These are phyloP conservation scores for Pipa parva DNA, from an alignment of 2,113 vertebrate species.

Conservation along the genomic window DNA sequence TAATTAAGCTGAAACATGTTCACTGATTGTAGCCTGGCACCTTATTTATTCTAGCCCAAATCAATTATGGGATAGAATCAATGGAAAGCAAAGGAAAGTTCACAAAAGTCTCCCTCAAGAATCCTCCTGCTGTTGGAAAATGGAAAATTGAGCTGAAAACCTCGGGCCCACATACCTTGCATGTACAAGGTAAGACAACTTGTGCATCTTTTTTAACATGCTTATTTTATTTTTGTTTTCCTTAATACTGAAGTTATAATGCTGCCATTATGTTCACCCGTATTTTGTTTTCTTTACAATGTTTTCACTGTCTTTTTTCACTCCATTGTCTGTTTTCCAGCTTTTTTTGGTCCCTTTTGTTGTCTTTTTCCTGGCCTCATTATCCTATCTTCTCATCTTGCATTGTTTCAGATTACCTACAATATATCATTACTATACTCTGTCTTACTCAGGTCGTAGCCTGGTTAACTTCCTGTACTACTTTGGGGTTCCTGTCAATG, in stretches of 20 bases:
- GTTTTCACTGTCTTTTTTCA: not conserved
- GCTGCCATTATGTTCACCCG: too few species aligned
- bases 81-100: slow-evolving; percentile 63
- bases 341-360: not conserved
- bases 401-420: too few species aligned
- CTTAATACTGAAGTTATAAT: too few species aligned
- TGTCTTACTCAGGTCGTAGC: slow-evolving; percentile 62
- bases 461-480: slow-evolving; percentile 76
- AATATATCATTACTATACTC: too few species aligned
- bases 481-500: slow-evolving; percentile 68
- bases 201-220: too few species aligned
- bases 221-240: too few species aligned
- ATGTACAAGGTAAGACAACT: slow-evolving; percentile 66
- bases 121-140: slow-evolving; percentile 59
- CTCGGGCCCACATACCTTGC: slow-evolving; percentile 58
- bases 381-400: not conserved
- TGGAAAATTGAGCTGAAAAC: slow-evolving; percentile 65
- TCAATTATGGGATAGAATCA: too few species aligned
- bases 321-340: too few species aligned
- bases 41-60: slow-evolving; percentile 34
- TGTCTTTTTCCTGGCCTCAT: rapidly evolving
- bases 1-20: too few species aligned
- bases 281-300: not conserved
- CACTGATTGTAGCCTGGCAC: not conserved
- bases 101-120: slow-evolving; percentile 60